Base-by-base conservation (phyloP, 2,797 vertebrate species). In the Enteromius anoplus region DNA sequence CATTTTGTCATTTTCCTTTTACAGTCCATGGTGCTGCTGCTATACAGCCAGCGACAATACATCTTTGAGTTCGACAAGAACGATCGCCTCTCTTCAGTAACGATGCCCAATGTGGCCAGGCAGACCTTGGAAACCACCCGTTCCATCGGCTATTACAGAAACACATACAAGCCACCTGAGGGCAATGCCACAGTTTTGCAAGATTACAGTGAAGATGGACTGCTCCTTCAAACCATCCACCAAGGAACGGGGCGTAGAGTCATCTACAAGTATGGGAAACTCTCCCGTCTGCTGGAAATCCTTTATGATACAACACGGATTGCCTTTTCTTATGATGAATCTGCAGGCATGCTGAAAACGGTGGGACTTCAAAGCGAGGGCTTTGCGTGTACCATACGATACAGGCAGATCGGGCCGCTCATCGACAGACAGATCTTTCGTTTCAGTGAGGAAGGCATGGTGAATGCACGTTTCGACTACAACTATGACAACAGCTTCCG, bases 1-100 rank as follows among this genome's bases (percentile, higher is more conserved):
- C 10, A 0, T 55, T 83, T 47, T 76, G 66, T 77, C 66, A 62
- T 77, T 83, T 88, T 90, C 45, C 86, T 86, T 86, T 85, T 83
- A 70, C 92, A 99, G 98, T 99, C 98, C 76, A 98, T 98, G 97
- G 97, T 99, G 45, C 92, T 99, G 72, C 96, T 99, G 9, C 97
- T 99, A 64, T 97, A 97, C 90, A 99, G 97, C 92, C 98, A 99
- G 91, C 93, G 98, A 83, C 98, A 99, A 87, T 99, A 99, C 84
- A 99, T 99, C 92, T 99, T 99, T 55, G 97, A 99, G 88, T 99
- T 99, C 58, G 98, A 99, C 92, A 98, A 98, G 93, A 99, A 98
- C 0, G 96, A 99, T 89, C 94, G 96, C 0, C 94, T 99, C 5
- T 97, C 96, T 3, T 99, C 98, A 0, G 98, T 99, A 88, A 99